phyloP scores from a whole-genome alignment of 2,797 vertebrate species.

The Tragopan temminckii region DNA sequence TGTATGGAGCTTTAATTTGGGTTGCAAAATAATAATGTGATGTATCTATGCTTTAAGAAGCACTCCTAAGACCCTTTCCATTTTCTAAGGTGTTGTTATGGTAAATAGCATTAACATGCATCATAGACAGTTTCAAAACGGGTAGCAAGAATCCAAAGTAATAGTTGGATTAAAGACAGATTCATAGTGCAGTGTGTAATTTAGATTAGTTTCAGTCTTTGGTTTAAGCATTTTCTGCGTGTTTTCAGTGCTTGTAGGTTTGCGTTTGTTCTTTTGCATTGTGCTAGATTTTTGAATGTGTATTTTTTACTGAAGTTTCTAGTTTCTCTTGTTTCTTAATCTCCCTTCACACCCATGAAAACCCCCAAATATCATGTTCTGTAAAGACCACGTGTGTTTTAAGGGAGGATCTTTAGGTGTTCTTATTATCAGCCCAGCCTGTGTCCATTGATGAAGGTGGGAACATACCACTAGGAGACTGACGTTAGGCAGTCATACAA shows the following conservation, averaged over 20 bases:
- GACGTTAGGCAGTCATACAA: neutral
- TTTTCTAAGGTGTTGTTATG: neutral
- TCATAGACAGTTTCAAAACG: neutral
- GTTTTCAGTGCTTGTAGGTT: neutral
- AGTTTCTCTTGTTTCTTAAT: neutral
- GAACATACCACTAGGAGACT: neutral
- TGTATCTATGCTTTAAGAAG: neutral
- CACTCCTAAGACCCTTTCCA: neutral
- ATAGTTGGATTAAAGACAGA: neutral
- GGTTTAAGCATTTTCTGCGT: neutral
- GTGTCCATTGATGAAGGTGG: accelerated
- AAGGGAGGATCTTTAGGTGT: neutral
- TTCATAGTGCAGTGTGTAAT: neutral
- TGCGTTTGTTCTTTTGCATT: neutral
- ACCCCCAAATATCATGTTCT: accelerated
- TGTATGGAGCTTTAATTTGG: neutral
- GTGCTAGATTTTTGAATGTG: neutral
- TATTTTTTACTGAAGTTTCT: neutral
- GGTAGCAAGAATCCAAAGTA: neutral
- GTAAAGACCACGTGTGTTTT: neutral
- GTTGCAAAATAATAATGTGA: neutral
- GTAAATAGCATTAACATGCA: neutral
- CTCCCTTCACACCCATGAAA: neutral
- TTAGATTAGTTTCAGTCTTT: neutral
- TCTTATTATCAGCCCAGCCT: neutral